These are phyloP conservation scores for Andrena praecox DNA, from an alignment of 2,888 invertebrate species.

Conservation along the genomic window DNA sequence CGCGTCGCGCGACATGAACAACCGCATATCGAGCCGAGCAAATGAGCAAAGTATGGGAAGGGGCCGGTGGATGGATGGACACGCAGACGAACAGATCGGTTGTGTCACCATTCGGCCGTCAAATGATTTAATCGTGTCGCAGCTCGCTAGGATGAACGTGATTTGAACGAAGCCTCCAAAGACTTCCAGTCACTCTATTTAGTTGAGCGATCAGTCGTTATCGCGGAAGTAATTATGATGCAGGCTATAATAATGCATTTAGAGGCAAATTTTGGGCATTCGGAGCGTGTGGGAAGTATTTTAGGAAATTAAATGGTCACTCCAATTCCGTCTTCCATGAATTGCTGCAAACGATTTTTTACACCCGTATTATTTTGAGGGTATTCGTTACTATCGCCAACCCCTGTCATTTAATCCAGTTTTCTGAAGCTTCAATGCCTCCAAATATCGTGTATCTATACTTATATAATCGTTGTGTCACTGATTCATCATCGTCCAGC, in stretches of 20 bases:
- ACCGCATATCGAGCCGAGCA: constrained; percentile 59
- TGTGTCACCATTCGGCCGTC: constrained; percentile 39
- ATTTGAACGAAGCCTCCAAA: constrained; percentile 8
- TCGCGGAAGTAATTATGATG: background rate
- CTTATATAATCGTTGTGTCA: too few species aligned
- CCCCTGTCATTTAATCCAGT: too few species aligned
- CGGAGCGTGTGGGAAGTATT: background rate
- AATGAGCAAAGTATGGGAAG: constrained; percentile 50
- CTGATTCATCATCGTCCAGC: too few species aligned
- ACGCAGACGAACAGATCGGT: constrained; percentile 24
- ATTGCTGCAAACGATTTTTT: too few species aligned
- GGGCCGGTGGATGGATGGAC: constrained; percentile 31
- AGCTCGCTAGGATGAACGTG: constrained; percentile 7
- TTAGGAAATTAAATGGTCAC: background rate
- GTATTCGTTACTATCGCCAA: too few species aligned
- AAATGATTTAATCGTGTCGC: constrained; percentile 40
- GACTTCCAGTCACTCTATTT: background rate
- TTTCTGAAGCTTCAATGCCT: too few species aligned
- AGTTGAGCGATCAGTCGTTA: background rate
- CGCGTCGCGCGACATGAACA: constrained; percentile 53
- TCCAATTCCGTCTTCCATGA: too few species aligned
- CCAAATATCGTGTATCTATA: too few species aligned
- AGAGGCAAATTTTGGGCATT: background rate
- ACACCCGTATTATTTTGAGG: too few species aligned
- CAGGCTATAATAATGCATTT: background rate